Percentiles rank a stretch among this genome's conserved stretches.
phyloP scores from a whole-genome alignment of 1,140 invertebrate species.

The Drosophila willistoni region DNA sequence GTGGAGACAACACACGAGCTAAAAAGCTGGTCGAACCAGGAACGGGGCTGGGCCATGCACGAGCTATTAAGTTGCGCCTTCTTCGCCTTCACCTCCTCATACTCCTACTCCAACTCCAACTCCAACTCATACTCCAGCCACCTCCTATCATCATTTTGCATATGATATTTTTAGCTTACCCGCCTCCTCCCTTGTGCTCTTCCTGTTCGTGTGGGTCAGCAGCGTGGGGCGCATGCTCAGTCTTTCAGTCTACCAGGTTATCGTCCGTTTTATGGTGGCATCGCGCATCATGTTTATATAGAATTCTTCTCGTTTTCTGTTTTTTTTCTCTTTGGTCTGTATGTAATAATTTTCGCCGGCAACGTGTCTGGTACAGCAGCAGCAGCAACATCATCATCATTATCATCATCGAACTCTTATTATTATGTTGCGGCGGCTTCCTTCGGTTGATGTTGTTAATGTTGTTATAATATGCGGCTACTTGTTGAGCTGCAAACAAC shows the following conservation, averaged over 20 bases:
- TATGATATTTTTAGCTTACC: constrained; percentile 17
- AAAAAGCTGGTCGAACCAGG: constrained; percentile 1
- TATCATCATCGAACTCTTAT: constrained; percentile 15
- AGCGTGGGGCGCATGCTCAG: constrained; percentile 45
- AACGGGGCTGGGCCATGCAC: constrained; percentile 39
- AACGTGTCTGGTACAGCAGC: constrained; percentile 47
- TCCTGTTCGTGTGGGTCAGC: constrained; percentile 48
- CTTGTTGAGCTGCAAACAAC: constrained; percentile 33
- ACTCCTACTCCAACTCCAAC: constrained; percentile 15
- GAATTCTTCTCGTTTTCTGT: constrained; percentile 54
- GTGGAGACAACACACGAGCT: constrained; percentile 49
- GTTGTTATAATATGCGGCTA: constrained; percentile 61
- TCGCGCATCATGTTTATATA: constrained; percentile 76
- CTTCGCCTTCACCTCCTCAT: constrained; percentile 23
- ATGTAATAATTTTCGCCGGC: constrained; percentile 70
- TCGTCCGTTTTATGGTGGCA: constrained; percentile 77
- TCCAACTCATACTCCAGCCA: constrained; percentile 13
- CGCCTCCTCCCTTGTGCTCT: neutral
- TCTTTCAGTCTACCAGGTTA: constrained; percentile 54
- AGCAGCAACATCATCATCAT: constrained; percentile 38
- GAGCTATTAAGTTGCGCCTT: constrained; percentile 64
- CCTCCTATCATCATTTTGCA: constrained; percentile 25
- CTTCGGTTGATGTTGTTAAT: constrained; percentile 45
- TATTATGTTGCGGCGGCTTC: constrained; percentile 39
- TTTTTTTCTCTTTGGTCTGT: constrained; percentile 25